Percentiles rank a stretch among this genome's conserved stretches.
Evolutionary conservation across 2,888 invertebrate species (phyloP).

Genomic region (Anodontia alba): DNA sequence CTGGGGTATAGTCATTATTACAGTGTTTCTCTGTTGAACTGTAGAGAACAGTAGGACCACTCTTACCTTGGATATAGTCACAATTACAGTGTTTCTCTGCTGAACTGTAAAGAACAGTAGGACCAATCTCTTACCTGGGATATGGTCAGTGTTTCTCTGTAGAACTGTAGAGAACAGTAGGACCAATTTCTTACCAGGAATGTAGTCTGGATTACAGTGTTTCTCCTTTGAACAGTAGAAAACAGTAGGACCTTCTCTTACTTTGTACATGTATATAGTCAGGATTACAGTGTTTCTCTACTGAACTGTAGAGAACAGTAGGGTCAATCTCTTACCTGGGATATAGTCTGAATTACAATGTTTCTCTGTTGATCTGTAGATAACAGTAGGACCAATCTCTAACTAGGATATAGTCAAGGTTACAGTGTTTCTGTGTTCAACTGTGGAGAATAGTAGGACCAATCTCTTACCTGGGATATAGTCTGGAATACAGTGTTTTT

Average conservation of each 20-base stretch:
- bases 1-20: constrained; percentile 87
- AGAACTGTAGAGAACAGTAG: no score
- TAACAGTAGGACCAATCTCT: no score
- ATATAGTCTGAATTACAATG: constrained; percentile 90
- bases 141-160: constrained; percentile 86
- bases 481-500: constrained; percentile 92
- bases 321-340: constrained; percentile 62
- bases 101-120: no score
- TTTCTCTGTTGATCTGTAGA: no score
- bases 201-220: constrained; percentile 90
- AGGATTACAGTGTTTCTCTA: constrained; percentile 83
- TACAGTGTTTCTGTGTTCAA: constrained; percentile 82
- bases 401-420: no score
- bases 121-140: no score
- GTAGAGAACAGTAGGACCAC: constrained; percentile 91
- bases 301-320: no score
- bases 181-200: constrained; percentile 61
- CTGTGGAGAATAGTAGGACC: no score
- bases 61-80: constrained; percentile 90
- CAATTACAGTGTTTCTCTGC: constrained; percentile 85
- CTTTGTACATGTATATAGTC: no score
- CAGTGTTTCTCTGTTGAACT: constrained; percentile 91
- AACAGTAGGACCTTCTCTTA: constrained; percentile 91
- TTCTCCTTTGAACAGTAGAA: constrained; percentile 89
- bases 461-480: constrained; percentile 59